Evolutionary conservation across 2,797 vertebrate species (phyloP), one percentile per base, ranked within the genome.

Genomic region (Zalophus californianus): DNA sequence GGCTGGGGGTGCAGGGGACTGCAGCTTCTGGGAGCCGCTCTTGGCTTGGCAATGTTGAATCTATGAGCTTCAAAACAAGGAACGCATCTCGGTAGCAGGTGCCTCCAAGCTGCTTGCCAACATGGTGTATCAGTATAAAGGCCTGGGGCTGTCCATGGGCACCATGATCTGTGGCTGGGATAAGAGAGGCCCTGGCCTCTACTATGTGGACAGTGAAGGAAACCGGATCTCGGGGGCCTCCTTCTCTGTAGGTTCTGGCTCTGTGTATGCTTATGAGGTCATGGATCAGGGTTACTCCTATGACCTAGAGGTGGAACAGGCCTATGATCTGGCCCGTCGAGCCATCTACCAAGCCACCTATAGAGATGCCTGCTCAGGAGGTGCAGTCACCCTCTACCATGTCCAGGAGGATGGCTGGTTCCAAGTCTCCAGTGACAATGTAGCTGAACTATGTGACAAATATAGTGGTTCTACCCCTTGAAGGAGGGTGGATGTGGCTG

Each of bases 141-240:
- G 99, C 96, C 99, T 99, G 99, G 99, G 99, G 10, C 99, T 99
- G 84, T 99, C 99, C 98, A 99, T 99, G 99, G 99, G 99, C 66
- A 99, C 99, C 98, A 99, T 99, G 99, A 99, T 99, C 97, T 99
- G 99, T 95, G 99, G 99, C 97, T 99, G 99, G 99, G 99, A 99
- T 98, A 99, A 99, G 98, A 99, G 99, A 98, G 99, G 99, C 3
- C 99, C 99, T 97, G 99, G 99, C 80, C 99, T 99, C 91, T 99
- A 99, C 98, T 99, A 99, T 2, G 99, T 99, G 35, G 99, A 99
- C 98, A 99, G 99, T 0, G 99, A 99, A 98, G 99, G 99, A 73
- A 99, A 99, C 98, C 98, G 99, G 0, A 99, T 99, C 95, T 99
- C 99, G 0, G 99, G 99, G 4, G 99, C 99, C 73, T 98, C 99